phyloP scores from a whole-genome alignment of 2,797 vertebrate species.

The Fratercula arctica region DNA sequence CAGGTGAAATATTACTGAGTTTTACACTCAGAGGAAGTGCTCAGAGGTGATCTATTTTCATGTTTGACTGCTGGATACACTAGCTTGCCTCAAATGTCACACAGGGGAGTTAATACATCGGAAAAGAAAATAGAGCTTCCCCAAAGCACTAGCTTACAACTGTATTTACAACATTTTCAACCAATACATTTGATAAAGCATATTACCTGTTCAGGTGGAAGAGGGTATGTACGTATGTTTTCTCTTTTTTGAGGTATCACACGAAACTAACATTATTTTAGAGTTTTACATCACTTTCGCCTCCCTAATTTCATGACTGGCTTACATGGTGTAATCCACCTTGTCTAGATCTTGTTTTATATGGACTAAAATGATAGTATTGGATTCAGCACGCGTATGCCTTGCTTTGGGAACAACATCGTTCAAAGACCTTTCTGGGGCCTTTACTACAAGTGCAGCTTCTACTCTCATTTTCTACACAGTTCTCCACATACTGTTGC shows the following conservation, averaged over 20 bases:
- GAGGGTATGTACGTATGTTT: accelerated
- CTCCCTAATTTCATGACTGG: background rate
- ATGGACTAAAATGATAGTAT: background rate
- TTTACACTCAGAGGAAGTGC: background rate
- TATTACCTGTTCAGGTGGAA: background rate
- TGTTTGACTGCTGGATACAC: background rate
- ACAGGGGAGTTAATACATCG: background rate
- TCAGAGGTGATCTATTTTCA: background rate
- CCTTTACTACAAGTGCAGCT: background rate
- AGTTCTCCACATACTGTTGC: background rate
- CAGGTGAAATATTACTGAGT: background rate
- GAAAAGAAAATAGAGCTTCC: background rate
- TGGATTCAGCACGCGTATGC: accelerated
- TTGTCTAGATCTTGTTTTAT: background rate
- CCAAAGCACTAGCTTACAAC: background rate
- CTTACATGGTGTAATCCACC: background rate
- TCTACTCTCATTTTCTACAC: background rate
- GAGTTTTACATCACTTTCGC: background rate
- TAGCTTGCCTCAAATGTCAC: background rate
- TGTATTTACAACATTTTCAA: background rate
- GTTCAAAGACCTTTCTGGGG: background rate
- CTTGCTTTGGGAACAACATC: background rate
- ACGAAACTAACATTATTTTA: background rate
- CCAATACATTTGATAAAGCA: background rate
- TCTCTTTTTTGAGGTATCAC: background rate